Base-by-base conservation (phyloP, 2,888 invertebrate species). In the Agonum fuliginosum region DNA sequence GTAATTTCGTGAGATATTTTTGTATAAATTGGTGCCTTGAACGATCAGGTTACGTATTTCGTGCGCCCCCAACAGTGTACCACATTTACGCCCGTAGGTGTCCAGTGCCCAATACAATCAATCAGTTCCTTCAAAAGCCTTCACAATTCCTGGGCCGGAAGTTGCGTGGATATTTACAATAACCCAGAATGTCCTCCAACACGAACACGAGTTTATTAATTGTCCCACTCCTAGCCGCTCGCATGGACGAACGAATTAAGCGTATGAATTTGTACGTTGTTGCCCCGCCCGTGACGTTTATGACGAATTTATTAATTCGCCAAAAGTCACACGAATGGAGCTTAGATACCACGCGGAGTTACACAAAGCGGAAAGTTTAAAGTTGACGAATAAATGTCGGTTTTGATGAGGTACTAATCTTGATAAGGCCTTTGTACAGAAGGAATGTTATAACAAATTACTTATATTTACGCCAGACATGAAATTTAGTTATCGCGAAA, bases 251-350 rank as follows among this genome's bases (percentile, higher is more conserved):
- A 72, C 20, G 22, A 72, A 72, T 72, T 34, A 72, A 70, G n/a
- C 20, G 20, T 22, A 27, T 14, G 70, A 48, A 75, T 75, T 75
- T 75, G 75, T 75, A 51, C 12, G 46, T 48, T 67, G 24, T 22
- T 67, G 37, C 67, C 51, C 51, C 43, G 51, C 3, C 10, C 8
- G 19, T 75, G 75, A 75, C 75, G 34, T 46, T 75, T 75, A 75
- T 75, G 67, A 75, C 51, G 75, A 75, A 75, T 75, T 75, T 75
- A 75, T 75, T 75, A 67, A 67, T 67, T 75, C 67, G 75, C 51
- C 67, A 75, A 75, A 74, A 48, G 34, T 75, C 71, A 51, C 51
- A 65, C 65, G 65, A 65, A 65, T 58, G 24, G 46, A 17, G 46
- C 1, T 46, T 17, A 46, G 46, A 46, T 46, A 46, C 14, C 14